Evolutionary conservation across 2,888 invertebrate genomes (phyloP).

Genomic region (Catocala fraxini): DNA sequence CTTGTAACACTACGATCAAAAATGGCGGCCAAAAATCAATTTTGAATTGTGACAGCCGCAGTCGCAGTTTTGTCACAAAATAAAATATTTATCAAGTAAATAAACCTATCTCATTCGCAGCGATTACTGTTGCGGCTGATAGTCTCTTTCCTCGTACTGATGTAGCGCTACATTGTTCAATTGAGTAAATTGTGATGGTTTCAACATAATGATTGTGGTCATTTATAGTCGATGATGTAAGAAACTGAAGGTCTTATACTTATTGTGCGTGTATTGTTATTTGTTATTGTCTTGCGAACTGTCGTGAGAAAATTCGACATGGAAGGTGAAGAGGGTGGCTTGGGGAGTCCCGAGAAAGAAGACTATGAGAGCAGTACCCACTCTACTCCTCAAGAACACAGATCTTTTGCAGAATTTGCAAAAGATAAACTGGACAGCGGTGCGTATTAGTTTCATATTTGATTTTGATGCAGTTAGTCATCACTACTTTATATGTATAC

Average conservation of each 20-base stretch:
- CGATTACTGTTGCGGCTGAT: slow-evolving; percentile 27
- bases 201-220: slow-evolving; percentile 30
- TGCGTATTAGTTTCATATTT: slow-evolving; percentile 50
- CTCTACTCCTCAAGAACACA: slow-evolving; percentile 82
- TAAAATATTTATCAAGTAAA: slow-evolving; percentile 58
- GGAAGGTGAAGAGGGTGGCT: slow-evolving; percentile 74
- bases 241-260: slow-evolving; percentile 71
- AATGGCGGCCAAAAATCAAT: slow-evolving; percentile 86
- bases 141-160: slow-evolving; percentile 17
- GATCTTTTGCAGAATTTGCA: slow-evolving; percentile 82
- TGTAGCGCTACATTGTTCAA: slow-evolving; percentile 17
- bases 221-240: slow-evolving; percentile 85
- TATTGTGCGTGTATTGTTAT: slow-evolving; percentile 65
- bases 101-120: slow-evolving; percentile 34
- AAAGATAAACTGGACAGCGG: slow-evolving; percentile 84
- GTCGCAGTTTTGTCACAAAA: slow-evolving; percentile 48
- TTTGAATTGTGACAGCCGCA: slow-evolving; percentile 75
- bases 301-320: slow-evolving; percentile 56
- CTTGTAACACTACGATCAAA: slow-evolving; percentile 27
- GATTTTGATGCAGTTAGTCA: background rate
- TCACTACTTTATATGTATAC: background rate
- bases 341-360: slow-evolving; percentile 74
- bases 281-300: slow-evolving; percentile 60
- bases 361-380: slow-evolving; percentile 79
- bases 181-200: slow-evolving; percentile 21